Evolutionary conservation across 2,113 vertebrate species (phyloP), one percentile per base, ranked within the genome.

Genomic region (Seriola rivoliana): DNA sequence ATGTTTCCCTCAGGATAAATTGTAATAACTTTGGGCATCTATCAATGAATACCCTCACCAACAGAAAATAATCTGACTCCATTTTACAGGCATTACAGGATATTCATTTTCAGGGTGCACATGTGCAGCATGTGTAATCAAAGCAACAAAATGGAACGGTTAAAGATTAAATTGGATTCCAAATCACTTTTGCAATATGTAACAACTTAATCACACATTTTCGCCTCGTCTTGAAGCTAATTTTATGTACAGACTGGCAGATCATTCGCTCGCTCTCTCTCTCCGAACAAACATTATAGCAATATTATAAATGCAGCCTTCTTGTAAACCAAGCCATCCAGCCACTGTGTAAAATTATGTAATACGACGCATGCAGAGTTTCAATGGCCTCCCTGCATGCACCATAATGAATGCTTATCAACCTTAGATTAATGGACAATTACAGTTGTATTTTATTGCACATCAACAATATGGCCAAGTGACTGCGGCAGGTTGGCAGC

Each of bases 381-480:
- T 87, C 74, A 88, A 67, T 65, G 48, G 81, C 71, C 77, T 81
- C 74, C 79, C 67, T 78, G 82, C 85, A 76, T 66, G 67, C 44
- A 36, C 64, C 32, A 12, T 92, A 92, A 94, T 94, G 87, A 92
- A 86, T 82, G 82, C 69, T 89, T 88, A 91, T 89, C 88, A 90
- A 82, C 72, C 57, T 85, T 70, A 90, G 90, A 94, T 93, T 95
- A 93, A 95, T 93, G 87, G 91, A 92, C 86, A 87, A 92, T 94
- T 92, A 89, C 54, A 71, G 77, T 42, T 64, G 65, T 63, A 83
- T 81, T 94, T 93, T 92, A 94, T 88, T 88, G 88, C 91, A 90
- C 85, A 88, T 87, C 72, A 80, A 88, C 91, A 89, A 82, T 86
- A 92, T 90, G 85, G 88, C 79, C 62, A 55, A 72, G 68, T 70